Evolutionary conservation across 2,888 invertebrate genomes (phyloP), one percentile per base, ranked within the genome.

Genomic region (Polymixis flavicincta): DNA sequence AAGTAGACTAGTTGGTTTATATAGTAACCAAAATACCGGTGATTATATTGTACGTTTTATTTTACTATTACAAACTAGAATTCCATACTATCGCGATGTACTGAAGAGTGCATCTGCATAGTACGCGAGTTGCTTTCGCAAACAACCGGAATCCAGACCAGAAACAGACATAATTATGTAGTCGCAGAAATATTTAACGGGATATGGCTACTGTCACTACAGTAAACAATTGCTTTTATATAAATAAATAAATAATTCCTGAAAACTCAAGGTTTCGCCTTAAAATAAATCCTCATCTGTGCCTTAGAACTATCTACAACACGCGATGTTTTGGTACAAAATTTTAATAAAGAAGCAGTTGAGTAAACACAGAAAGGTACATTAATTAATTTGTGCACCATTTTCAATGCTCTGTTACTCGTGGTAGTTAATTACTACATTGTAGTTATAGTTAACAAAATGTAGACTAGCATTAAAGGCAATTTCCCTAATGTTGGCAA

Each of bases 321-420:
- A 28, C 14, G 14, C 14, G 50, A 50, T 63, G 61, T 74, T 76
- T 70, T 45, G 19, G 19, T 32, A 64, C 25, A 59, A 55, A 52
- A 48, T 74, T 74, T 60, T 65, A 60, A 55, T 72, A 70, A 64
- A 63, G 11, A 76, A 64, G 19, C 65, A 74, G 52, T 80, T 76
- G 64, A 52, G 64, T 69, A 72, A 67, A 74, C 57, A 77, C 50
- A 54, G 55, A 72, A 68, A 76, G 54, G 48, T 48, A 57, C 54
- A 68, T 64, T 54, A 63, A 74, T 82, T 71, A 61, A 64, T 74
- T 64, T 73, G 42, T 66, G 69, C n/a, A 14, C 75, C 37, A 55
- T 71, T 75, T 84, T 86, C 70, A 48, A 85, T 76, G 87, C 68
- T 78, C 76, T 80, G 76, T 74, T 80, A 60, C 64, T 50, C 42